Percentiles rank a stretch among this genome's conserved stretches.
Conservation (phyloP, 2,797 vertebrate genomes). For the Allobates femoralis region DNA sequence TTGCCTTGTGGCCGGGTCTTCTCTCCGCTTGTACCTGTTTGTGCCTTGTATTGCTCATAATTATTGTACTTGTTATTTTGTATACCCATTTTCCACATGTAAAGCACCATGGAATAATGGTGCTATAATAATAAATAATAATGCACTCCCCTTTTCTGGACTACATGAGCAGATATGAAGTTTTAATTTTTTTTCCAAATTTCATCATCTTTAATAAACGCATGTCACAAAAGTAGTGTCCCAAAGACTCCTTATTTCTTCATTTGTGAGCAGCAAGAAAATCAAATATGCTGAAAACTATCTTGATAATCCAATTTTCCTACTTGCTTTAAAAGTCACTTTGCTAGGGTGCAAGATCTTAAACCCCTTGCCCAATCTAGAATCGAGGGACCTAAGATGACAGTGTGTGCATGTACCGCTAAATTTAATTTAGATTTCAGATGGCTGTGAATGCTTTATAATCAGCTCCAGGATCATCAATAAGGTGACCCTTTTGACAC, state of each 20-base stretch:
- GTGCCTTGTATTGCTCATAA: no score
- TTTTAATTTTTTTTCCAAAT: conserved; percentile 19
- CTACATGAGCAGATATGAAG: not conserved
- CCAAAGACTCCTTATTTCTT: not conserved
- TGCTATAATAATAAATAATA: no score
- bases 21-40: no score
- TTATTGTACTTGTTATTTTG: no score
- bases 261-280: not conserved
- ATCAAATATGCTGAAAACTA: not conserved
- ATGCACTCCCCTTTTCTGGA: not conserved
- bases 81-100: no score
- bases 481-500: no score
- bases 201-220: conserved; percentile 26
- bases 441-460: not conserved
- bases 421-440: not conserved
- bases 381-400: not conserved
- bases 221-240: not conserved
- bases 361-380: not conserved
- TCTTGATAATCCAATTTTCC: not conserved
- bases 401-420: not conserved
- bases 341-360: not conserved
- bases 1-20: no score
- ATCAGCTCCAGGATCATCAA: not conserved
- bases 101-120: no score
- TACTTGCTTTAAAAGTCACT: not conserved